These are phyloP conservation scores for Cyphomyrus plagiostoma DNA, from an alignment of 2,113 vertebrate species.

Conservation along the genomic window DNA sequence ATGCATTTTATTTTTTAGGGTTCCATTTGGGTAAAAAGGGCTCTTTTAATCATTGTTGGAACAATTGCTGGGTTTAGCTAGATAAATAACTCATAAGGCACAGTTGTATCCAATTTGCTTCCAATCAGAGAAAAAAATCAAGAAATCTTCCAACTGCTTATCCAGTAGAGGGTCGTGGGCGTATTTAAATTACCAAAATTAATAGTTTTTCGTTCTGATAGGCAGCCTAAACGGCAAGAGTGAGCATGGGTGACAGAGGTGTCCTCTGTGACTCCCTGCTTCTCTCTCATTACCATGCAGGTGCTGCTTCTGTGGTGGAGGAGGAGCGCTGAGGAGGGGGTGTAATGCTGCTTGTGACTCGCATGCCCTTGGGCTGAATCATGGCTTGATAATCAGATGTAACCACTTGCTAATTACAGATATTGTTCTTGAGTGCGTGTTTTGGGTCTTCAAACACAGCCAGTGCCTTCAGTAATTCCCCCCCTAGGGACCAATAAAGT, in stretches of 20 bases:
- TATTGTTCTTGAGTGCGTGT: constrained; percentile 5
- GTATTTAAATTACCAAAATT: neutral
- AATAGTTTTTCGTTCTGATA: neutral
- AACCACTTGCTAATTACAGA: neutral
- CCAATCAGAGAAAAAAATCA: neutral
- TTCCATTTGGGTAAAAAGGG: neutral
- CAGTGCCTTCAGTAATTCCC: neutral
- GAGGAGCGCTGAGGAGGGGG: neutral
- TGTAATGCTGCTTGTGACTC: neutral
- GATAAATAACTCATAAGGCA: neutral
- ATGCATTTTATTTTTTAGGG: neutral
- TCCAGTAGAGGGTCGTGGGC: neutral
- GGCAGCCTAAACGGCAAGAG: neutral
- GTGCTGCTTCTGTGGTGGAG: neutral
- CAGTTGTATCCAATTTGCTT: neutral
- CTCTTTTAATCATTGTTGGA: neutral
- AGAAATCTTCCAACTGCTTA: neutral
- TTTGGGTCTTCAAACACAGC: neutral
- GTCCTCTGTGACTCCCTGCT: neutral
- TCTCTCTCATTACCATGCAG: neutral
- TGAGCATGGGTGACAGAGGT: neutral
- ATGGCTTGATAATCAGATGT: neutral
- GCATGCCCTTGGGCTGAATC: neutral
- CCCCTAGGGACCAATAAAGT: neutral
- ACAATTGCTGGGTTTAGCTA: neutral